These are phyloP conservation scores for Polymixis lichenea DNA, from an alignment of 2,888 invertebrate genomes.

Conservation along the genomic window DNA sequence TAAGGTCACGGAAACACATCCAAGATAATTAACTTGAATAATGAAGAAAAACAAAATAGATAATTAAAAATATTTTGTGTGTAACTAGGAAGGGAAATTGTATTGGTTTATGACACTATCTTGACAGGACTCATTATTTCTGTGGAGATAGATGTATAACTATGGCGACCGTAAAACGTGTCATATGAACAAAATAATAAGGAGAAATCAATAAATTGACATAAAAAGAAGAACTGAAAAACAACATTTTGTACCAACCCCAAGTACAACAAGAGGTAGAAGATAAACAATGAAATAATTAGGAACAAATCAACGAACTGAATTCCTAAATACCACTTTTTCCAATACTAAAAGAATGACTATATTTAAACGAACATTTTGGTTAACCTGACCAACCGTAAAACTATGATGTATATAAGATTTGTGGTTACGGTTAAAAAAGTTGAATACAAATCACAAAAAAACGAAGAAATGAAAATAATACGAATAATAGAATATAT, in stretches of 20 bases:
- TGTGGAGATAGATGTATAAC: background rate
- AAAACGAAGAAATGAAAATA: background rate
- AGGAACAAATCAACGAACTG: too few species aligned
- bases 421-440: background rate
- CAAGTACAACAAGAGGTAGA: too few species aligned
- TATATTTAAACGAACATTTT: background rate
- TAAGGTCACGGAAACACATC: background rate
- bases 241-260: accelerated
- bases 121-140: background rate
- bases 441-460: background rate
- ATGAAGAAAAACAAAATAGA: too few species aligned
- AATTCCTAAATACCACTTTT: too few species aligned
- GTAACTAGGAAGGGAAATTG: background rate
- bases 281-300: background rate
- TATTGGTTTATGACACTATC: too few species aligned
- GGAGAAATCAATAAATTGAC: too few species aligned
- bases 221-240: background rate
- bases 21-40: background rate
- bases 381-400: too few species aligned
- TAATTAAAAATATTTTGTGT: too few species aligned
- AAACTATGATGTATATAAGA: too few species aligned
- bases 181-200: too few species aligned
- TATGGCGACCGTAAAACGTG: too few species aligned
- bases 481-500: too few species aligned
- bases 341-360: background rate